Base-by-base conservation (phyloP, 2,797 vertebrate genomes). In the Malacoraja senta region DNA sequence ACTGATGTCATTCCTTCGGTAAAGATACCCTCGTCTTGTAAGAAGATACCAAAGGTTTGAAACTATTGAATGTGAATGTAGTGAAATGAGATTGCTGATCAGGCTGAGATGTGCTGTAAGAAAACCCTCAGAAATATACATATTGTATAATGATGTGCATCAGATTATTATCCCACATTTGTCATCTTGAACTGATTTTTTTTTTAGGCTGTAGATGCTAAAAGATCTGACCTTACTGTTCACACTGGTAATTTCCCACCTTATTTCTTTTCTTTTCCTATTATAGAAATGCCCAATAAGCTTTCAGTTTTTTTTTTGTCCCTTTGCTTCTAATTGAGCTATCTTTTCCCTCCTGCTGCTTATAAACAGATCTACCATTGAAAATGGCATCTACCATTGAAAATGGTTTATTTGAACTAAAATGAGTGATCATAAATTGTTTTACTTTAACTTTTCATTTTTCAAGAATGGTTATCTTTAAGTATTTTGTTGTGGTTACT, bases 1-100 rank as follows among this genome's bases (percentile, higher is more conserved):
- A 96, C 96, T 93, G 96, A 98, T 93, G 94, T 99, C 94, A 97
- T 99, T 95, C 98, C 98, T 68, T 97, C 97, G 8, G 94, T 99
- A 94, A 97, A 97, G 94, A 97, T 99, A 93, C 98, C 98, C 0
- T 93, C 96, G 53, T 95, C 96, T 91, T 96, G 96, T 93, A 96
- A 95, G 94, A 96, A 95, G 12, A 94, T 98, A 93, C 97, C 97
- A 1, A 96, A 98, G 98, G 98, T 99, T 96, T 61, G 93, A 76
- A 94, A 78, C 35, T 26, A 81, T 15, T 92, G 90, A 76, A 76
- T 15, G 29, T 29, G 24, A 26, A 53, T 76, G 38, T 76, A 29
- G 26, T 44, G 26, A 44, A 76, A 76, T 92, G 15, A 53, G 13
- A 53, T 35, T n/a, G 21, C 29, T 21, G 71, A 15, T 38, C 19